These are phyloP conservation scores for Acanthiza pusilla DNA, from an alignment of 2,797 vertebrate species.

Conservation along the genomic window DNA sequence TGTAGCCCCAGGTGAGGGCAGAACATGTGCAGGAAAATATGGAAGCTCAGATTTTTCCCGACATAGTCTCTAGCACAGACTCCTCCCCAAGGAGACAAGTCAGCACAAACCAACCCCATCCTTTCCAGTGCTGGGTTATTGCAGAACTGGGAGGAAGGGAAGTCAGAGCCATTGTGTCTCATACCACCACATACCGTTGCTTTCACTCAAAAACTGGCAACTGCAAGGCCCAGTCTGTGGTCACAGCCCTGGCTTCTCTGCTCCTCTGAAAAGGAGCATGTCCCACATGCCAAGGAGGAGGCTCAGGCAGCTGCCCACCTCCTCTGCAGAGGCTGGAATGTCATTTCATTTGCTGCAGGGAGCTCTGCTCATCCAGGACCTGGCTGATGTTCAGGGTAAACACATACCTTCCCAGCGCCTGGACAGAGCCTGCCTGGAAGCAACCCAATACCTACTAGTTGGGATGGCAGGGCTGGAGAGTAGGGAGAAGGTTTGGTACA, in stretches of 20 bases:
- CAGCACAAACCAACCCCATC: background rate
- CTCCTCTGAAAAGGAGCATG: background rate
- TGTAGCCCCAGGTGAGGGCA: background rate
- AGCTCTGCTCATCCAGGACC: background rate
- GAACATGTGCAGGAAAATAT: accelerated
- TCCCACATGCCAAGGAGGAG: accelerated
- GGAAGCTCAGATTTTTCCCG: background rate
- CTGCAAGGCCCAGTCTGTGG: background rate
- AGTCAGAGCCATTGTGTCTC: background rate
- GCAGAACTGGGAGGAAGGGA: background rate
- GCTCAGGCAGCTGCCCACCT: background rate
- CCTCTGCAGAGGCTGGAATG: background rate
- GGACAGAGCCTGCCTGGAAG: background rate
- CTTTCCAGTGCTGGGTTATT: background rate
- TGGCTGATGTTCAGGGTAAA: constrained; percentile 4
- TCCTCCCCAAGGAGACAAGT: background rate
- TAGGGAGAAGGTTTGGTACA: background rate
- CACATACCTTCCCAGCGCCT: background rate
- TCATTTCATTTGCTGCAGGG: background rate
- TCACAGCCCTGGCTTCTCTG: background rate
- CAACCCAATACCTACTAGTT: background rate
- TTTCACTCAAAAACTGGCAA: background rate
- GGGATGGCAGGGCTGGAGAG: background rate
- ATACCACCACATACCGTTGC: accelerated
- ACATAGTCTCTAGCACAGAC: background rate